Evolutionary conservation across 2,113 vertebrate species (phyloP).

Genomic region (Myiagra hebetior): DNA sequence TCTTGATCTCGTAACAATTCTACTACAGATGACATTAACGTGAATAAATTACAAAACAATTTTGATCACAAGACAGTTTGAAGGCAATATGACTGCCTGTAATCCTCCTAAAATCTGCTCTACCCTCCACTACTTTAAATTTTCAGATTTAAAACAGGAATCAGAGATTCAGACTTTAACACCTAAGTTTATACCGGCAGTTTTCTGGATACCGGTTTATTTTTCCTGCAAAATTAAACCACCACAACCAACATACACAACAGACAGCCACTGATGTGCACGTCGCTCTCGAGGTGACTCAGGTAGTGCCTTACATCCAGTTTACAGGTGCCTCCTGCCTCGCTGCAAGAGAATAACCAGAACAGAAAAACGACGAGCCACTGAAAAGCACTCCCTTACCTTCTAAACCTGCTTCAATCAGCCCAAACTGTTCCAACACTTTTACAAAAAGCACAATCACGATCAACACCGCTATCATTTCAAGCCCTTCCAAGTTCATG

Average conservation of each 20-base stretch:
- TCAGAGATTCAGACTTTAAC: neutral
- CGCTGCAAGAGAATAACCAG: neutral
- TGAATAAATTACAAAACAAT: neutral
- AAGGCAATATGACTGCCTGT: neutral
- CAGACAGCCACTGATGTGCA: neutral
- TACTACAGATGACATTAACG: neutral
- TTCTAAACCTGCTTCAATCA: constrained; percentile 89
- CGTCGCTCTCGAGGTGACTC: neutral
- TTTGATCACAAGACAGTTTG: neutral
- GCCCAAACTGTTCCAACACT: constrained; percentile 95
- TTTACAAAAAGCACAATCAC: constrained; percentile 96
- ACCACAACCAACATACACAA: neutral
- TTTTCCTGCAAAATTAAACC: neutral
- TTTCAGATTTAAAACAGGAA: neutral
- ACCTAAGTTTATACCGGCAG: neutral
- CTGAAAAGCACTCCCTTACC: constrained; percentile 83
- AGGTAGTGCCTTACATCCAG: neutral
- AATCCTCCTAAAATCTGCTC: neutral
- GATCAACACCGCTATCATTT: constrained; percentile 96
- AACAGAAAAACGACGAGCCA: constrained; percentile 47
- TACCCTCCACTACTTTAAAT: neutral
- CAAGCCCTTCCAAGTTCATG: constrained; percentile 98
- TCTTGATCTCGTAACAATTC: neutral
- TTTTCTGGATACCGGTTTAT: neutral
- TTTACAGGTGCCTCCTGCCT: constrained; percentile 1